Base-by-base conservation (phyloP, 2,888 invertebrate species). In the Carterocephalus palaemon region DNA sequence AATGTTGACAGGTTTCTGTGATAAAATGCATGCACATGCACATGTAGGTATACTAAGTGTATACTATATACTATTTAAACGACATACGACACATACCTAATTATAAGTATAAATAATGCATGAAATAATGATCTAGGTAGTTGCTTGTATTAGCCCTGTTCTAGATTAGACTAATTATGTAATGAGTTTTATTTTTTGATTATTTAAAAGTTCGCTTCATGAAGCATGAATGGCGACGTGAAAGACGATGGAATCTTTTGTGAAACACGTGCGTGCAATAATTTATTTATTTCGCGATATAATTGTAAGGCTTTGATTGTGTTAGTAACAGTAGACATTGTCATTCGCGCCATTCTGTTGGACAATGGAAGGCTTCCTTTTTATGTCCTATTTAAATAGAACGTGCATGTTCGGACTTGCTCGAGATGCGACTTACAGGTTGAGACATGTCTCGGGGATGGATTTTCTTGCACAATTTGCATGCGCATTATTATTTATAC, bases 401-500 rank as follows among this genome's bases (percentile, higher is more conserved):
- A 22, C 26, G 43, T 42, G 48, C 80, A 56, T 57, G 78, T 75
- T 60, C 47, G 40, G 57, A 75, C 76, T 59, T 69, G 78, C 69
- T 45, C 41, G 52, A 55, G 56, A 49, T 53, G 48, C 52, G 47
- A 48, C 52, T 54, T 62, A 75, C 83, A 83, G 75, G 83, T 81
- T 76, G 65, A 4, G 59, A 78, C 81, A 59, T 72, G 82, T 72
- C 29, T 53, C 23, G 36, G 26, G 43, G 34, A 26, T 36, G 15
- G 34, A 41, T 53, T 53, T 56, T 53, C 46, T 37, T 43, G 46
- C 20, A 38, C 37, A 38, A 47, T 50, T 47, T 50, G 47, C 47
- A 41, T 50, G 23, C 20, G 34, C 2, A 4, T 33, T 41, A 36
- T 33, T 33, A 42, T 42, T 42, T 42, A 42, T 33, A n/a, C 26